Evolutionary conservation across 1,140 invertebrate species (phyloP).

Genomic region (Drosophila seguyi): DNA sequence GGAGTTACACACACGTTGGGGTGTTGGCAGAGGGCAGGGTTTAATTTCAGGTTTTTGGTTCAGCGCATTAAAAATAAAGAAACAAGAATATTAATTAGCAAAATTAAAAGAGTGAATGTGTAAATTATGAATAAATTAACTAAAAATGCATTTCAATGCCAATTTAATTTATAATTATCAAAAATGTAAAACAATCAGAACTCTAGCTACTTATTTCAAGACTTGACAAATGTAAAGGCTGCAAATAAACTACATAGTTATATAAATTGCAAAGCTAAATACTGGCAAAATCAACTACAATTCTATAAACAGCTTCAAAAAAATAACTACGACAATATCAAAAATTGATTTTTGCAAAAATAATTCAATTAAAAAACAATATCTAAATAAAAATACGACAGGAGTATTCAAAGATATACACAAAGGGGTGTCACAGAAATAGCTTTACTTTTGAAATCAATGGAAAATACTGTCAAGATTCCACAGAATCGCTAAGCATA

Average conservation of each 20-base stretch:
- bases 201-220: slow-evolving; percentile 15
- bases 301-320: not conserved
- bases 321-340: slow-evolving; percentile 13
- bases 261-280: not conserved
- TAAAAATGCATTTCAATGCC: slow-evolving; percentile 67
- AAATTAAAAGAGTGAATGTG: slow-evolving; percentile 57
- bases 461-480: too few relatives aligned
- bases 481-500: not conserved
- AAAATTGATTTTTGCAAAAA: not conserved
- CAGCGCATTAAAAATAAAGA: slow-evolving; percentile 74
- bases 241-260: slow-evolving; percentile 18
- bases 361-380: slow-evolving; percentile 6
- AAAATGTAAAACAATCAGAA: slow-evolving; percentile 32
- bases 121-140: slow-evolving; percentile 70
- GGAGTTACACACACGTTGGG: slow-evolving; percentile 68
- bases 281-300: not conserved
- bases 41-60: slow-evolving; percentile 62
- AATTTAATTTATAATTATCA: slow-evolving; percentile 42
- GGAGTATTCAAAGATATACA: not conserved
- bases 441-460: not conserved
- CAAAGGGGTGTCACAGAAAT: not conserved
- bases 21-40: slow-evolving; percentile 56
- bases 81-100: slow-evolving; percentile 81
- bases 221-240: not conserved
- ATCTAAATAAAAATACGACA: not conserved